These are phyloP conservation scores for Rhagologus leucostigma DNA, from an alignment of 2,113 vertebrate genomes.

Conservation along the genomic window DNA sequence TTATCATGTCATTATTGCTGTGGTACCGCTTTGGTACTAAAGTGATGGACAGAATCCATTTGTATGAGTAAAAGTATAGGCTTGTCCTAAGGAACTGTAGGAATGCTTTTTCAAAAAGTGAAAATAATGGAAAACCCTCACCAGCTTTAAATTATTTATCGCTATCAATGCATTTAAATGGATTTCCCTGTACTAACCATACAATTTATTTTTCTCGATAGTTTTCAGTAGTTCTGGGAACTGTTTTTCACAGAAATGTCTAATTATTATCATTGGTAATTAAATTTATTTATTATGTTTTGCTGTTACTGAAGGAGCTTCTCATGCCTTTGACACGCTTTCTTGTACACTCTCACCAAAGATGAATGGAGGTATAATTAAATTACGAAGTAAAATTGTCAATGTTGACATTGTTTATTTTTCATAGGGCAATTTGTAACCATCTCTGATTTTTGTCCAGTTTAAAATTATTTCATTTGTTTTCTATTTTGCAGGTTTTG, in stretches of 20 bases:
- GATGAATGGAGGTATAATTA: not conserved
- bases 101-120: not conserved
- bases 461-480: not conserved
- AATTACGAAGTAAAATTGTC: not conserved
- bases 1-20: not conserved
- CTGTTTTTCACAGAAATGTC: slow-evolving; percentile 44
- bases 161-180: not conserved
- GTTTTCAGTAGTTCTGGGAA: slow-evolving; percentile 53
- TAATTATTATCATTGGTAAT: slow-evolving; percentile 51
- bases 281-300: slow-evolving; percentile 47
- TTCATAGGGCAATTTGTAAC: not conserved
- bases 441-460: not conserved
- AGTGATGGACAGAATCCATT: not conserved
- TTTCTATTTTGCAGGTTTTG: not conserved
- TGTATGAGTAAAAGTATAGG: not conserved
- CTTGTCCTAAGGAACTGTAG: not conserved
- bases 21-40: not conserved
- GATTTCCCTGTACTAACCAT: not conserved
- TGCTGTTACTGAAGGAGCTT: slow-evolving; percentile 4
- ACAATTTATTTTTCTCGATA: slow-evolving; percentile 17
- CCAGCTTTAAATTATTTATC: not conserved
- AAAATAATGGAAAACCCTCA: not conserved
- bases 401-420: not conserved
- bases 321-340: not conserved
- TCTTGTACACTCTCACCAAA: not conserved